phyloP scores from a whole-genome alignment of 2,113 vertebrate genomes.

The pig (Sus scrofa) region T2T-Sscrofa CM000828.6:70215501-70216000 shows the following conservation, averaged over 20 bases:
- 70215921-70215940: neutral
- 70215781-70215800: neutral
- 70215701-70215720: too few species aligned
- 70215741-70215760: neutral
- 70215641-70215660: too few species aligned
- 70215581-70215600: neutral
- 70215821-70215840: neutral
- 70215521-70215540: neutral
- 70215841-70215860: neutral
- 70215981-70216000: neutral
- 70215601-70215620: too few species aligned
- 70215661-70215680: too few species aligned
- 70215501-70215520: neutral
- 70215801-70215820: neutral
- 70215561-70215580: conserved; percentile 9
- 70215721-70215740: too few species aligned
- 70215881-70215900: neutral
- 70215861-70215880: neutral
- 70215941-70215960: neutral
- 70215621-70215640: too few species aligned
- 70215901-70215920: neutral
- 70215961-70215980: neutral
- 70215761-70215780: neutral
- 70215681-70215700: too few species aligned
- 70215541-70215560: neutral